Evolutionary conservation across 1,140 invertebrate genomes (phyloP).

Genomic region (Papilio helenus): DNA sequence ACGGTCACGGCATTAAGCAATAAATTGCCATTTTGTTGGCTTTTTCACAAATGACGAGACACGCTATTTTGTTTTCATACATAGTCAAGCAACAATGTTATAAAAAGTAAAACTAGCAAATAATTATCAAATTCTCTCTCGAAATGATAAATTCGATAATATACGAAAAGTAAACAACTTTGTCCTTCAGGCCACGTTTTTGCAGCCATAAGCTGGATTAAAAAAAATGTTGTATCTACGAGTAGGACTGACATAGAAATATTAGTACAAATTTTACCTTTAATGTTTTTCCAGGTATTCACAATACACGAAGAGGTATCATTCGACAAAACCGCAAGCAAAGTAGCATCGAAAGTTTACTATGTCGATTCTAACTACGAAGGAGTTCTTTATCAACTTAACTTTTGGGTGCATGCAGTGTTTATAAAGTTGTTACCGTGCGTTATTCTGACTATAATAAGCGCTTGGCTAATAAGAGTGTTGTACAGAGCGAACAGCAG

Average conservation of each 20-base stretch:
- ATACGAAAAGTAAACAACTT: too few species aligned
- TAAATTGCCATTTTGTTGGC: neutral
- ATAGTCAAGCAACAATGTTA: neutral
- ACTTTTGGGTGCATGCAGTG: conserved; percentile 94
- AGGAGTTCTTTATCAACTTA: conserved; percentile 85
- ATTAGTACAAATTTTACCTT: neutral
- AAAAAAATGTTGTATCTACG: too few species aligned
- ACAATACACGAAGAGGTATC: conserved; percentile 76
- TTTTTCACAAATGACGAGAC: neutral
- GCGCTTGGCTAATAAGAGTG: conserved; percentile 90
- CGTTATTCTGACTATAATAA: conserved; percentile 91
- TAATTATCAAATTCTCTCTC: too few species aligned
- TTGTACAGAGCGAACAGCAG: conserved; percentile 88
- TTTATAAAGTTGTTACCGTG: conserved; percentile 95
- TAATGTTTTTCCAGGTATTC: conserved; percentile 67
- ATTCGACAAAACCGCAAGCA: conserved; percentile 56
- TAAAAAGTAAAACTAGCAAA: neutral
- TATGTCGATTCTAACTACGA: conserved; percentile 86
- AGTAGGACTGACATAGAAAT: too few species aligned
- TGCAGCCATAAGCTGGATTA: too few species aligned
- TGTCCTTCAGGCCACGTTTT: too few species aligned
- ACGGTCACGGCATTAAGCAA: conserved; percentile 3
- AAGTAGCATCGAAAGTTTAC: conserved; percentile 83
- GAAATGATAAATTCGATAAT: too few species aligned
- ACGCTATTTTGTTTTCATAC: conserved; percentile 3